phyloP scores from a whole-genome alignment of 2,888 invertebrate genomes.

The Scaptomyza polygonia region DNA sequence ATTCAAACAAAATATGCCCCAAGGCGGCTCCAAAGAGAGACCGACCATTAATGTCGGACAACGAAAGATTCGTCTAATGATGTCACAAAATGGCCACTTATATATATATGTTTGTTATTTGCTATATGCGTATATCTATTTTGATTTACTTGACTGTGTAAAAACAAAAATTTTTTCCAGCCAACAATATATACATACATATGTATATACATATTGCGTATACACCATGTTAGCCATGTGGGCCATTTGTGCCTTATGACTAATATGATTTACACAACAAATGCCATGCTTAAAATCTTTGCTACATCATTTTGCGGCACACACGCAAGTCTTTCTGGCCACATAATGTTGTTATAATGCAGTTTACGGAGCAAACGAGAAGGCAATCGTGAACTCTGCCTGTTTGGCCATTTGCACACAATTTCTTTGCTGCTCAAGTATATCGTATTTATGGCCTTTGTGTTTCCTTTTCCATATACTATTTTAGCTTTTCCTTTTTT shows the following conservation, averaged over 20 bases:
- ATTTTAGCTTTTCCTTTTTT: constrained; percentile 19
- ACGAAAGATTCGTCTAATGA: constrained; percentile 59
- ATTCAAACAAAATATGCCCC: constrained; percentile 43
- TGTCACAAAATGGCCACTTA: constrained; percentile 70
- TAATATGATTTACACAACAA: constrained; percentile 55
- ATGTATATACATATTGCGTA: constrained; percentile 51
- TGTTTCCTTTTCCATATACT: constrained; percentile 2
- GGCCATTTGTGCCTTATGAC: constrained; percentile 3
- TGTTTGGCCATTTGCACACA: constrained; percentile 40
- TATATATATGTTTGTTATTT: constrained; percentile 76
- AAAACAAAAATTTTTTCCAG: constrained; percentile 65
- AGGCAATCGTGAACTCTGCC: constrained; percentile 6
- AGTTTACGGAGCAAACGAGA: constrained; percentile 1
- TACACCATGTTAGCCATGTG: constrained; percentile 34
- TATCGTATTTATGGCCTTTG: constrained; percentile 57
- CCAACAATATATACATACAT: constrained; percentile 34
- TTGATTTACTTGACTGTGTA: constrained; percentile 58
- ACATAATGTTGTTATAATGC: constrained; percentile 35
- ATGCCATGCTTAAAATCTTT: constrained; percentile 35
- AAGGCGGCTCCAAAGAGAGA: constrained; percentile 38
- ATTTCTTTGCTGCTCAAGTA: constrained; percentile 39
- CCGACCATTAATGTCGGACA: constrained; percentile 30
- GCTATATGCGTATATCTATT: constrained; percentile 63
- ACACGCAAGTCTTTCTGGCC: constrained; percentile 49
- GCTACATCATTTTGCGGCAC: constrained; percentile 17